phyloP scores from a whole-genome alignment of 2,113 vertebrate species.

The Acanthisitta chloris region DNA sequence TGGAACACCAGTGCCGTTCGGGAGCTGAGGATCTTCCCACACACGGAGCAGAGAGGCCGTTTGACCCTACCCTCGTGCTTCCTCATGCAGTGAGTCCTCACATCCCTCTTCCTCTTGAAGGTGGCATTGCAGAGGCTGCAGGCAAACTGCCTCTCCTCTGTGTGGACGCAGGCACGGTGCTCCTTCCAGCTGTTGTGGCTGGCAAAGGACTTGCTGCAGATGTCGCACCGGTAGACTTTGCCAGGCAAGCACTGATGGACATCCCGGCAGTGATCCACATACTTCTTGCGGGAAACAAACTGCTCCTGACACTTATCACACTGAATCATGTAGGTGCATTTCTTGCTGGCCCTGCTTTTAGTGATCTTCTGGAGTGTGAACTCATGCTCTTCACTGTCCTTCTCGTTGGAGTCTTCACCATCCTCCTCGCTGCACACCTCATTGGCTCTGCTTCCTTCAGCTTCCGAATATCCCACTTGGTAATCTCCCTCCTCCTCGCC shows the following conservation, averaged over 20 bases:
- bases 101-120: constrained; percentile 69
- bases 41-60: constrained; percentile 67
- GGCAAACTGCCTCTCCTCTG: constrained; percentile 63
- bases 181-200: constrained; percentile 67
- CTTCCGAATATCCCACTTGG: not conserved
- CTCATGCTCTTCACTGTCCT: not conserved
- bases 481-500: not conserved
- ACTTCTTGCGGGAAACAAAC: constrained; percentile 51
- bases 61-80: constrained; percentile 69
- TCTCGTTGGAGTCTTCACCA: not conserved
- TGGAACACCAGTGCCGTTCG: constrained; percentile 63
- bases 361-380: not conserved
- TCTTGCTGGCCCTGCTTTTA: not conserved
- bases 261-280: constrained; percentile 59
- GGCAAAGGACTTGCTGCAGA: constrained; percentile 64
- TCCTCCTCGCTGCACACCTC: not conserved
- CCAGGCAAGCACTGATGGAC: constrained; percentile 50
- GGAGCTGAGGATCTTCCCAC: constrained; percentile 72
- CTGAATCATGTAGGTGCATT: not conserved
- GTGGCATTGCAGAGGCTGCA: constrained; percentile 63
- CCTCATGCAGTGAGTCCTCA: constrained; percentile 36
- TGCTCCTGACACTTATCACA: constrained; percentile 59
- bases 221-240: constrained; percentile 65
- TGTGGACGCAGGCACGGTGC: constrained; percentile 62
- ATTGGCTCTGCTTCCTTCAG: not conserved